Conservation (phyloP, 2,113 vertebrate species). For the Emydura subglobosa region DNA sequence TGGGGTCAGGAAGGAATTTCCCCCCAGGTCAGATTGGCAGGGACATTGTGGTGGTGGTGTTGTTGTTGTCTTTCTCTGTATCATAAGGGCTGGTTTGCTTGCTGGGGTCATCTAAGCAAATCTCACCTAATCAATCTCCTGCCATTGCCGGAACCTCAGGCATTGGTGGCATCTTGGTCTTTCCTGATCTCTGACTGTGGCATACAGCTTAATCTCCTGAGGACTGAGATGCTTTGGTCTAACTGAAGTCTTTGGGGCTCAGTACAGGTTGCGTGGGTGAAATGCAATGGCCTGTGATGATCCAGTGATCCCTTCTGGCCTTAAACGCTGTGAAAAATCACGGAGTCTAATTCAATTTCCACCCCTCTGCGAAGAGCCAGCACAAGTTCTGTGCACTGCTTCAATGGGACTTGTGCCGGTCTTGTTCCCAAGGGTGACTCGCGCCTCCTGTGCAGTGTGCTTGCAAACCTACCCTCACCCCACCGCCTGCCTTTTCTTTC, state of each 20-base stretch:
- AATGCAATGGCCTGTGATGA: background rate
- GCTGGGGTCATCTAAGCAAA: background rate
- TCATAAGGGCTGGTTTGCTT: background rate
- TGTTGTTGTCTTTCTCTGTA: background rate
- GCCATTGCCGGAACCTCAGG: background rate
- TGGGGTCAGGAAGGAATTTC: background rate
- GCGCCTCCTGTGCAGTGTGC: background rate
- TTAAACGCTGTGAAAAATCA: background rate
- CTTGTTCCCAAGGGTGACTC: background rate
- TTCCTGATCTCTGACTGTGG: background rate
- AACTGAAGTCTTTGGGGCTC: background rate
- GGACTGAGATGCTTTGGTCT: background rate
- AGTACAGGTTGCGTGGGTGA: background rate
- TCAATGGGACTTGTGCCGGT: background rate
- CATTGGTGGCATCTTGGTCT: background rate
- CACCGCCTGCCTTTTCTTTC: background rate
- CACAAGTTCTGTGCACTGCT: background rate
- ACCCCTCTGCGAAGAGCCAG: background rate
- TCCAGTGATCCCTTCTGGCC: background rate
- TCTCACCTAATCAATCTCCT: background rate
- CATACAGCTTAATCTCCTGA: background rate
- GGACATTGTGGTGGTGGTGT: background rate
- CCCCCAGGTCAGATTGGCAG: background rate
- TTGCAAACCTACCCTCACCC: background rate
- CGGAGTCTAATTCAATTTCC: accelerated